These are phyloP conservation scores for Drepana arcuata DNA, from an alignment of 1,140 invertebrate genomes.

Conservation along the genomic window DNA sequence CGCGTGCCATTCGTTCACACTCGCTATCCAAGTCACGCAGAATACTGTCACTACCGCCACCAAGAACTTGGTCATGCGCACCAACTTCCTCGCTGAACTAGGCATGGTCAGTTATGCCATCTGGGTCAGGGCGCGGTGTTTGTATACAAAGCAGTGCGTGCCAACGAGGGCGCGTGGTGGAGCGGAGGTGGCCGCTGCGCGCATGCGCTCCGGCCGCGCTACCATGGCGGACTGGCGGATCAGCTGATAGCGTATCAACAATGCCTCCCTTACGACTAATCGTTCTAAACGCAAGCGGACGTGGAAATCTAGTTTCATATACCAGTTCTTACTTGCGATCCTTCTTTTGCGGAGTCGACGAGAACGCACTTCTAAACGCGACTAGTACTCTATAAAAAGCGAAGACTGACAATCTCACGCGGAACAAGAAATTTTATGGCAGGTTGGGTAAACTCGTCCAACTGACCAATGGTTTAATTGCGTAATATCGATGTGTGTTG, in stretches of 20 bases:
- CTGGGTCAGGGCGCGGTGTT: constrained; percentile 2
- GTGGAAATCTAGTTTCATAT: constrained; percentile 56
- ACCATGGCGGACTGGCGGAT: constrained; percentile 53
- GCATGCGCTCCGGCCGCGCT: constrained; percentile 52
- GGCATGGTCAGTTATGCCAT: constrained; percentile 19
- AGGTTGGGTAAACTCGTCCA: constrained; percentile 16
- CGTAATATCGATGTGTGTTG: constrained; percentile 47
- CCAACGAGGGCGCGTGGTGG: background rate
- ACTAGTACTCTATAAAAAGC: constrained; percentile 39
- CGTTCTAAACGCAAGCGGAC: constrained; percentile 49
- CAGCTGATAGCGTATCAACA: constrained; percentile 67
- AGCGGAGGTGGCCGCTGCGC: constrained; percentile 24
- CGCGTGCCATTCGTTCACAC: constrained; percentile 44
- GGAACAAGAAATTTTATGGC: constrained; percentile 50
- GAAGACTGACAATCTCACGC: constrained; percentile 34
- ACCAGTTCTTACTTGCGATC: constrained; percentile 37
- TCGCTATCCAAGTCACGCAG: constrained; percentile 54
- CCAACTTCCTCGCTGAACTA: constrained; percentile 28
- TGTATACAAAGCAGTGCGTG: background rate
- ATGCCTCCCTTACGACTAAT: constrained; percentile 48
- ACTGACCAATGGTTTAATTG: constrained; percentile 37
- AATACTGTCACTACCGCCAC: constrained; percentile 47
- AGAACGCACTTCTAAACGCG: constrained; percentile 28
- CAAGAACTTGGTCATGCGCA: constrained; percentile 47
- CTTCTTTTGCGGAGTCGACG: constrained; percentile 24